A percentile compares a stretch with the other conserved stretches of the same genome.
Evolutionary conservation across 2,113 vertebrate genomes (phyloP).

Genomic region (Cephalopterus ornatus): DNA sequence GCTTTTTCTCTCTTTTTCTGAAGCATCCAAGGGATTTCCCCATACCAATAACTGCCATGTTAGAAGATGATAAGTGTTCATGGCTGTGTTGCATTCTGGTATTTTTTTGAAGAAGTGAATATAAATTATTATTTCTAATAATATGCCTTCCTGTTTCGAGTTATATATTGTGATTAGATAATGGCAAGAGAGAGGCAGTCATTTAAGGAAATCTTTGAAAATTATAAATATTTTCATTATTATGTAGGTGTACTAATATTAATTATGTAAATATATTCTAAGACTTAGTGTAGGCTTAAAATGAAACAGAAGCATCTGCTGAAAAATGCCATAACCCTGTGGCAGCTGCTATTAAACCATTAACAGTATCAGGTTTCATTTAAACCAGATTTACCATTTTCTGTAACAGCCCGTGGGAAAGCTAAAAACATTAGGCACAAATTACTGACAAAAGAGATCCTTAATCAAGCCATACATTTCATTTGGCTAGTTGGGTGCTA

Average conservation of each 20-base stretch:
- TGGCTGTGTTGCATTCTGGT: not conserved
- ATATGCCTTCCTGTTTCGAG: not conserved
- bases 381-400: constrained; percentile 84
- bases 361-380: constrained; percentile 82
- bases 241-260: constrained; percentile 47
- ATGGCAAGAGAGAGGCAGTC: not conserved
- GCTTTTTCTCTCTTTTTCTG: not conserved
- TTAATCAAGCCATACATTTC: constrained; percentile 80
- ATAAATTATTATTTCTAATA: not conserved
- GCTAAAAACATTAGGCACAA: constrained; percentile 81
- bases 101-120: not conserved
- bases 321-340: constrained; percentile 76
- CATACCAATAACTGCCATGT: not conserved
- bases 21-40: not conserved
- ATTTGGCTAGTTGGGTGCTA: constrained; percentile 72
- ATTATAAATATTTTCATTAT: constrained; percentile 50
- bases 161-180: not conserved
- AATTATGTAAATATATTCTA: constrained; percentile 71
- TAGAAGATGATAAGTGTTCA: not conserved
- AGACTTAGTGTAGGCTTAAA: constrained; percentile 68
- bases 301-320: constrained; percentile 78
- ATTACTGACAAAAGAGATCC: constrained; percentile 79
- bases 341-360: constrained; percentile 80
- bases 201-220: constrained; percentile 25
- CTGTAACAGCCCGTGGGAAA: constrained; percentile 78